Conservation (phyloP, 1,140 invertebrate genomes). For the Atta colombica region DNA sequence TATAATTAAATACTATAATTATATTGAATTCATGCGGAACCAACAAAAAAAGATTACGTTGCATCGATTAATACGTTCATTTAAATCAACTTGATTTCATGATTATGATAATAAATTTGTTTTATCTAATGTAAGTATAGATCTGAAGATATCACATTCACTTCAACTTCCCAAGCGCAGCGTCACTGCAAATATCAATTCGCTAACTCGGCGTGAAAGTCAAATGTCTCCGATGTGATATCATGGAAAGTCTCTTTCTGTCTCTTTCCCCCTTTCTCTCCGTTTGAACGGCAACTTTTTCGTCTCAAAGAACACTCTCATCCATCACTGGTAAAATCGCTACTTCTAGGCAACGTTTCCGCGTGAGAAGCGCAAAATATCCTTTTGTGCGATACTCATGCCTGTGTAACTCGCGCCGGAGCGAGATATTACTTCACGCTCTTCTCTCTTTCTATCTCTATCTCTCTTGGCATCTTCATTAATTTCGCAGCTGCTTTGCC, state of each 20-base stretch:
- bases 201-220: slow-evolving; percentile 51
- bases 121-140: not conserved
- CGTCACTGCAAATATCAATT: slow-evolving; percentile 32
- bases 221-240: slow-evolving; percentile 21
- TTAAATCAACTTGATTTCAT: not conserved
- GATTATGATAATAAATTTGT: slow-evolving; percentile 5
- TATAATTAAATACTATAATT: not conserved
- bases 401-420: not conserved
- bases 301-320: slow-evolving; percentile 36
- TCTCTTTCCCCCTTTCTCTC: not conserved
- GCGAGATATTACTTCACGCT: slow-evolving; percentile 35
- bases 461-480: slow-evolving; percentile 41
- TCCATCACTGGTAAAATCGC: slow-evolving; percentile 53
- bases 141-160: not conserved
- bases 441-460: not conserved
- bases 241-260: slow-evolving; percentile 32
- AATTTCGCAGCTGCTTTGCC: slow-evolving; percentile 62
- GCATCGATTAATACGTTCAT: not conserved
- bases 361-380: slow-evolving; percentile 56
- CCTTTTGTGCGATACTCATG: slow-evolving; percentile 40
- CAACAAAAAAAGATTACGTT: not conserved
- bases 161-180: not conserved
- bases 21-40: not conserved
- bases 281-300: slow-evolving; percentile 22
- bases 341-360: slow-evolving; percentile 54